These are phyloP conservation scores for Emydocephalus ijimae DNA, from an alignment of 2,113 vertebrate genomes.

Conservation along the genomic window DNA sequence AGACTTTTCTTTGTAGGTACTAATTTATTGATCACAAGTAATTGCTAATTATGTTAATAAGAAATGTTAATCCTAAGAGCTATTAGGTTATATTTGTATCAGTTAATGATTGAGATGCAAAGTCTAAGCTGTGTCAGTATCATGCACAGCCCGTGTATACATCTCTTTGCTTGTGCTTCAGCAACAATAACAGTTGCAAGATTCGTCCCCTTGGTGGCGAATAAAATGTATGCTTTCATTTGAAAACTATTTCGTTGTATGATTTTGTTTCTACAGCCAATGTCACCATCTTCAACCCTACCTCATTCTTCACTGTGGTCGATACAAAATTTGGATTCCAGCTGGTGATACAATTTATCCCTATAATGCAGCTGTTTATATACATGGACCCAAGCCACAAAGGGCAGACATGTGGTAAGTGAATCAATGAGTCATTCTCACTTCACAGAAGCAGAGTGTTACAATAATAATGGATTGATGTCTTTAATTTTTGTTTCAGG, in stretches of 20 bases:
- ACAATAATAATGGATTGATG: background rate
- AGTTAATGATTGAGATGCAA: background rate
- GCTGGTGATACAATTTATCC: constrained; percentile 79
- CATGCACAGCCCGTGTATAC: background rate
- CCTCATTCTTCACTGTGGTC: constrained; percentile 81
- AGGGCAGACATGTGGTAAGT: constrained; percentile 82
- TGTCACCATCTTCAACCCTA: constrained; percentile 78
- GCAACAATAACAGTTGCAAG: background rate
- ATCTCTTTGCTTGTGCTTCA: background rate
- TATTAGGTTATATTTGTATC: background rate
- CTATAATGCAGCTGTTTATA: constrained; percentile 86
- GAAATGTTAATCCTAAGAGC: background rate
- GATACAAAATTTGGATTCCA: constrained; percentile 72
- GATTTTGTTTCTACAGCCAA: constrained; percentile 68
- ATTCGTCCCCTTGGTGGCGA: background rate
- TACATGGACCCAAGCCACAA: constrained; percentile 59
- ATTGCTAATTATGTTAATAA: background rate
- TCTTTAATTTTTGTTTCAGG: constrained; percentile 64
- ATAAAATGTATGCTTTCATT: background rate
- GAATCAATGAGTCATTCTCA: background rate
- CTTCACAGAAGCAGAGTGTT: background rate
- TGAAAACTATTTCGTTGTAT: background rate
- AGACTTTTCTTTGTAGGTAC: background rate
- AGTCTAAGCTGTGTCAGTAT: background rate
- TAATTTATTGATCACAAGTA: background rate